Conservation (phyloP, 1,140 invertebrate species). For the Neotoxoptera formosana region DNA sequence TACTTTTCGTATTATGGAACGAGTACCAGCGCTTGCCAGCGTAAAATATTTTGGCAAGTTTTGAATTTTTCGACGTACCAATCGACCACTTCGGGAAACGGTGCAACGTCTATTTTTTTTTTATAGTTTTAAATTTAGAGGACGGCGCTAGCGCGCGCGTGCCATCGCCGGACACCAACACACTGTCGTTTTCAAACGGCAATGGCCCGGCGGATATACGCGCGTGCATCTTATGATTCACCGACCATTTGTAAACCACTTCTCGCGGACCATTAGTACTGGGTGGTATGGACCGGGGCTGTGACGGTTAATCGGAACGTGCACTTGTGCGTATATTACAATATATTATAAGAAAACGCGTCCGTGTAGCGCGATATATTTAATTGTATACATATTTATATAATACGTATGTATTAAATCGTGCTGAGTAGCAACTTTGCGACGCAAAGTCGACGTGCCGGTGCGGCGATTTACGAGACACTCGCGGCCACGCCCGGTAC, state of each 20-base stretch:
- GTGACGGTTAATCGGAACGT: background rate
- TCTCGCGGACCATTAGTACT: background rate
- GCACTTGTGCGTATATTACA: too few relatives aligned
- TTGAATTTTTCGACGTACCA: background rate
- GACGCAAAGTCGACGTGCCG: background rate
- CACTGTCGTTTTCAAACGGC: too few relatives aligned
- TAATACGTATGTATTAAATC: too few relatives aligned
- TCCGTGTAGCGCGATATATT: too few relatives aligned
- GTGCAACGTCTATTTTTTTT: background rate
- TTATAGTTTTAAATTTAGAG: background rate
- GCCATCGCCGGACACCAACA: too few relatives aligned
- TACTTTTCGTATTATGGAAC: background rate
- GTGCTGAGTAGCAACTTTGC: background rate
- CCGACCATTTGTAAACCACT: background rate
- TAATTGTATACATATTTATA: too few relatives aligned
- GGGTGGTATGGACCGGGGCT: background rate
- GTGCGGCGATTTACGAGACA: background rate
- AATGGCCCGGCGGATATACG: too few relatives aligned
- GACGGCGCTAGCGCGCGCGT: background rate
- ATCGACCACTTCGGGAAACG: background rate
- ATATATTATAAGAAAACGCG: background rate
- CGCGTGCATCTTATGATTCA: background rate
- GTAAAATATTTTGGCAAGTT: slow-evolving; percentile 16
- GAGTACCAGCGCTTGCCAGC: background rate
- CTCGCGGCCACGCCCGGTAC: background rate